These are phyloP conservation scores for Drosophila borborema DNA, from an alignment of 2,888 invertebrate species.

Conservation along the genomic window DNA sequence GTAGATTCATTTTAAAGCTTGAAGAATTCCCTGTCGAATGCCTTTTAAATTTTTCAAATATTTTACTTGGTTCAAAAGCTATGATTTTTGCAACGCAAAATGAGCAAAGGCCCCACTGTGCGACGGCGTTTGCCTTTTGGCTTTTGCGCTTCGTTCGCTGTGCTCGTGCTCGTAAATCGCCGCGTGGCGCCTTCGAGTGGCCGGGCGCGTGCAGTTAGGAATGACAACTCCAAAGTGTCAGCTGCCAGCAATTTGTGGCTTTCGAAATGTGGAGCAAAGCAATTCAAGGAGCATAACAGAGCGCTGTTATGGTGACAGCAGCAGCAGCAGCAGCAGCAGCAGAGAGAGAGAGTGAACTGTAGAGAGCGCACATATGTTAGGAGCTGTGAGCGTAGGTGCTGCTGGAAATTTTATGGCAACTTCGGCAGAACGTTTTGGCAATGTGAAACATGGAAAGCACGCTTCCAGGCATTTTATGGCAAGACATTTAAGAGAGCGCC, in stretches of 20 bases:
- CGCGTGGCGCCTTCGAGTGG: constrained; percentile 32
- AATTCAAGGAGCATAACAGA: constrained; percentile 24
- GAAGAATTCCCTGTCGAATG: too few species aligned
- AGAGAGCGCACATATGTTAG: constrained; percentile 17
- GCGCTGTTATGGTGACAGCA: neutral
- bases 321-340: too few species aligned
- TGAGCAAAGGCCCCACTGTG: too few species aligned
- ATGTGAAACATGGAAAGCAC: constrained; percentile 46
- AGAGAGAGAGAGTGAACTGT: neutral
- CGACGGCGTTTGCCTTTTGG: constrained; percentile 32
- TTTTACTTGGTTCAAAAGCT: too few species aligned
- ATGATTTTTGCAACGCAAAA: too few species aligned
- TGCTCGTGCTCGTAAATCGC: constrained; percentile 55
- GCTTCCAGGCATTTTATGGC: constrained; percentile 48
- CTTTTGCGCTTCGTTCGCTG: constrained; percentile 50
- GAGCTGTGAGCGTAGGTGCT: constrained; percentile 15
- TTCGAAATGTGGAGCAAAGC: constrained; percentile 67
- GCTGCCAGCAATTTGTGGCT: constrained; percentile 72
- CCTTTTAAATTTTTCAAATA: too few species aligned
- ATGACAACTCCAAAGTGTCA: constrained; percentile 69
- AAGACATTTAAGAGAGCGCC: constrained; percentile 45
- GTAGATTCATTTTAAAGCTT: too few species aligned
- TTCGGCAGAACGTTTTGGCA: constrained; percentile 48
- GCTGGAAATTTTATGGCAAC: constrained; percentile 53
- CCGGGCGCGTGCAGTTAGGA: constrained; percentile 43